phyloP scores from a whole-genome alignment of 2,113 vertebrate genomes.

The Spea bombifrons region DNA sequence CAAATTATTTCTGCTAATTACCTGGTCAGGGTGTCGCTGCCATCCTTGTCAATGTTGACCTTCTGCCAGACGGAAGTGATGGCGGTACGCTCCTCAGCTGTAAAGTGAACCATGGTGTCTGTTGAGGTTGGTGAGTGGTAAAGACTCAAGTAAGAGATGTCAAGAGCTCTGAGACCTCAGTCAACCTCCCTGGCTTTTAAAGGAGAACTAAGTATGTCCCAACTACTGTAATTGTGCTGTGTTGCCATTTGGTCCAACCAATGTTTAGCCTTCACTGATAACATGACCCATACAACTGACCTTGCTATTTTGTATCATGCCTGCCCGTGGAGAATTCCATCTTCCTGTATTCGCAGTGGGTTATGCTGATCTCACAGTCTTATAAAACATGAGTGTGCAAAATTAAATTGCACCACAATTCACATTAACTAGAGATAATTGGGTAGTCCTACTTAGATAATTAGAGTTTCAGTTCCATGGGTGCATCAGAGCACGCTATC shows the following conservation, averaged over 20 bases:
- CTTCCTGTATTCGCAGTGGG: too few relatives aligned
- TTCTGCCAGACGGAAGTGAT: constrained; percentile 50
- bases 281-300: background rate
- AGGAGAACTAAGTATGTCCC: background rate
- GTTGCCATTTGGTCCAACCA: background rate
- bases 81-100: constrained; percentile 55
- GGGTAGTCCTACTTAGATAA: too few relatives aligned
- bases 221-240: background rate
- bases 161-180: background rate
- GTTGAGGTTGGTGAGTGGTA: background rate
- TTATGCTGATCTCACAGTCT: too few relatives aligned
- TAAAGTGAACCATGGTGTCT: constrained; percentile 64
- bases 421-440: too few relatives aligned
- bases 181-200: background rate
- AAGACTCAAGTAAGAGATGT: background rate
- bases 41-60: constrained; percentile 31
- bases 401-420: too few relatives aligned
- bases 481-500: too few relatives aligned
- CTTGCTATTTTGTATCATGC: background rate
- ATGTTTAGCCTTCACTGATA: background rate
- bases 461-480: too few relatives aligned
- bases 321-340: too few relatives aligned
- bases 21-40: constrained; percentile 60
- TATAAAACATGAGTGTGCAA: too few relatives aligned
- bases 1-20: constrained; percentile 25